Base-by-base conservation (phyloP, 1,140 invertebrate genomes). In the Neotoxoptera formosana region DNA sequence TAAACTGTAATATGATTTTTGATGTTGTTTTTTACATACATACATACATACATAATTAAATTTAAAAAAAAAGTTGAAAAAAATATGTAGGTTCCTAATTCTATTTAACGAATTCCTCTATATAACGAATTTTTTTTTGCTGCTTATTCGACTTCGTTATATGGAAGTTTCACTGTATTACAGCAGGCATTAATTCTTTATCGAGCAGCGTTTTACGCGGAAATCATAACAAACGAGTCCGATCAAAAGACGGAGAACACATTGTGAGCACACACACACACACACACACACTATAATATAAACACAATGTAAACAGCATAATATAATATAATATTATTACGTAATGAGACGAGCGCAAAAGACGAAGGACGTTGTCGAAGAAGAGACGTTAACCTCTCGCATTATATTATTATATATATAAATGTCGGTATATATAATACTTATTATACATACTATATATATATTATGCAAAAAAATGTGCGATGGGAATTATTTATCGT, bases 291-390 rank as follows among this genome's bases (percentile, higher is more conserved):
- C 21, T 81, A 81, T 34, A 34, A 81, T 81, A 81, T 81, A 34
- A 81, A 36, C 21, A 7, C 7, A 81, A 81, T 81, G 34, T 81
- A n/a, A 67, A 67, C 60, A 67, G 34, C 76, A 36, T 36, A 41
- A 83, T 83, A 83, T 36, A 41, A 83, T 83, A 83, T 88, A 36
- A 76, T n/a, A 76, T 76, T 88, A 48, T 51, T 88, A 88, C 30
- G 47, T 88, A 90, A 90, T 56, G 88, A 56, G 23, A 56, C 21
- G 51, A 53, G 86, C 20, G 86, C 45, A n/a, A 48, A 87, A 90
- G 88, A 41, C 88, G 88, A 56, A 56, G 34, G 51, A 90, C 88
- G 48, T 30, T 34, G 25, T 90, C 23, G 36, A 56, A 56, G 88
- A 90, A 56, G 47, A 88, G 51, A 56, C 88, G 45, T 90, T 90